These are phyloP conservation scores for Bicyclus anynana DNA, from an alignment of 1,140 invertebrate species.

Conservation along the genomic window DNA sequence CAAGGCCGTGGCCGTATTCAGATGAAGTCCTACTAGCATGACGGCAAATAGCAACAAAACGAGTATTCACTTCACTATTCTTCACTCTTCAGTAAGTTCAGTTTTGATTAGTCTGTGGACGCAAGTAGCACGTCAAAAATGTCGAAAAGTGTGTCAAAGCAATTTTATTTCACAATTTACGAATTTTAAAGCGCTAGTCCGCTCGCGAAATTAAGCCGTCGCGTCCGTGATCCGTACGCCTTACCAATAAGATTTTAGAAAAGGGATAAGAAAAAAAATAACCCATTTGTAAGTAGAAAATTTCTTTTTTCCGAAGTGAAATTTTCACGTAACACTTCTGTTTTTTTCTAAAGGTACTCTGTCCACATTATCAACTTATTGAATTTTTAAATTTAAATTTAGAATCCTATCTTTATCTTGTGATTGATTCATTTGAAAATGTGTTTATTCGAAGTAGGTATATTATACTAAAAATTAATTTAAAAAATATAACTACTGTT, in stretches of 20 bases:
- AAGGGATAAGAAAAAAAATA: not conserved
- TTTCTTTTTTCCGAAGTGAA: constrained; percentile 39
- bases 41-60: too few relatives aligned
- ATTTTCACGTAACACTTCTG: constrained; percentile 32
- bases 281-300: constrained; percentile 35
- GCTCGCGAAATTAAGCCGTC: constrained; percentile 31
- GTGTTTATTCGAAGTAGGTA: too few relatives aligned
- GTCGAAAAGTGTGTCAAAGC: constrained; percentile 52
- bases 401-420: not conserved
- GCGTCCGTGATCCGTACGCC: constrained; percentile 13
- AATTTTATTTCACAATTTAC: constrained; percentile 46
- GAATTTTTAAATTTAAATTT: too few relatives aligned
- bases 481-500: not conserved
- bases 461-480: not conserved
- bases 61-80: too few relatives aligned
- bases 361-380: too few relatives aligned
- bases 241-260: not conserved
- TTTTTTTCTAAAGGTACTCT: not conserved
- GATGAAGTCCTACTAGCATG: too few relatives aligned
- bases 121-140: constrained; percentile 35
- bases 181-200: constrained; percentile 32
- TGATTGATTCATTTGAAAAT: not conserved
- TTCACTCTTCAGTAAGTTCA: not conserved
- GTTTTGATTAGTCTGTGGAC: constrained; percentile 34
- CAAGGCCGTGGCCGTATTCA: too few relatives aligned